phyloP scores from a whole-genome alignment of 2,888 invertebrate genomes.

The Ceriagrion tenellum region DNA sequence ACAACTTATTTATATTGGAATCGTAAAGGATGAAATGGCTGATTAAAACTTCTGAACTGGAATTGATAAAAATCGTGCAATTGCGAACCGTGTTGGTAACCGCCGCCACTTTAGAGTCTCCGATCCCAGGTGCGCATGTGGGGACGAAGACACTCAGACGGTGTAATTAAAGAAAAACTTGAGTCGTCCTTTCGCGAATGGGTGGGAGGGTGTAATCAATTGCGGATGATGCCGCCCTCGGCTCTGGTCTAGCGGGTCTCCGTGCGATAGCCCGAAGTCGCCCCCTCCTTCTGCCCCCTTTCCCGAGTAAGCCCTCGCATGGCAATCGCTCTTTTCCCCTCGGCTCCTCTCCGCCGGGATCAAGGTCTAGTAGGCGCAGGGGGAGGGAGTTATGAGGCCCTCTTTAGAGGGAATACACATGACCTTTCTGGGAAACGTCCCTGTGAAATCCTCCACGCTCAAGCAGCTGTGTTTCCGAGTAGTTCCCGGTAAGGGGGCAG shows the following conservation, averaged over 20 bases:
- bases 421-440: neutral
- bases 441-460: neutral
- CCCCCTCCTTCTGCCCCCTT: neutral
- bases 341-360: neutral
- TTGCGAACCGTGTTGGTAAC: too few relatives aligned
- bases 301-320: neutral
- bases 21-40: too few relatives aligned
- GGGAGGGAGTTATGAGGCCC: neutral
- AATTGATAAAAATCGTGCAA: too few relatives aligned
- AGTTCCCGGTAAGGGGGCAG: neutral
- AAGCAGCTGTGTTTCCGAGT: slow-evolving; percentile 12
- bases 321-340: neutral
- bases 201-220: neutral
- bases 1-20: too few relatives aligned
- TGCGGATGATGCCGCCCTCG: neutral
- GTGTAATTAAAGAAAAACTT: slow-evolving; percentile 14
- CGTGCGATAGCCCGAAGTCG: neutral
- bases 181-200: neutral
- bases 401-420: neutral
- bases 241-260: neutral
- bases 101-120: too few relatives aligned
- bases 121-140: neutral
- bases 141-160: neutral
- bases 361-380: neutral
- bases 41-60: too few relatives aligned